Evolutionary conservation across 2,888 invertebrate species (phyloP).

Genomic region (Drosophila leonis): DNA sequence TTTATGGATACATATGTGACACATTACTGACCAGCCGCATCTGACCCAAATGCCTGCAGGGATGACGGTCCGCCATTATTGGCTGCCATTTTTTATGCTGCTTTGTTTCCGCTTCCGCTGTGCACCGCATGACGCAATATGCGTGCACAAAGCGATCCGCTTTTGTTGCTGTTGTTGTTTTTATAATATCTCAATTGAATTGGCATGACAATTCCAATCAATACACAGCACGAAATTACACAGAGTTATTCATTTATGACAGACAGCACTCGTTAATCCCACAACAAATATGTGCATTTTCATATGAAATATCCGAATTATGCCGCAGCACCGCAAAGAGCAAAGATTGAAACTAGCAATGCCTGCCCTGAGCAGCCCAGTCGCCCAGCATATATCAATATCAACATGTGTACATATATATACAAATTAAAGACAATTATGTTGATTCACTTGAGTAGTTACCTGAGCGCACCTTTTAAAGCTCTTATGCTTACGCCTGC

Average conservation of each 20-base stretch:
- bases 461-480: constrained; percentile 42
- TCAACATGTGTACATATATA: background rate
- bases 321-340: constrained; percentile 12
- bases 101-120: constrained; percentile 75
- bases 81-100: constrained; percentile 60
- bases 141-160: constrained; percentile 34
- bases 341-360: constrained; percentile 19
- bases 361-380: background rate
- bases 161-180: constrained; percentile 28
- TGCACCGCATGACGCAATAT: constrained; percentile 55
- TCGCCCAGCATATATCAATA: constrained; percentile 8
- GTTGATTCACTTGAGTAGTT: constrained; percentile 61
- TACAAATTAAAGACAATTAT: constrained; percentile 47
- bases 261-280: constrained; percentile 20
- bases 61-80: constrained; percentile 23
- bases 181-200: constrained; percentile 50
- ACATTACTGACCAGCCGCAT: constrained; percentile 40
- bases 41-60: constrained; percentile 12
- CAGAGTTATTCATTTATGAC: constrained; percentile 50
- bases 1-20: constrained; percentile 44
- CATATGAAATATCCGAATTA: constrained; percentile 15
- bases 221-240: constrained; percentile 52
- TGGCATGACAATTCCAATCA: constrained; percentile 38
- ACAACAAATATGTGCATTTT: constrained; percentile 23
- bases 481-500: constrained; percentile 23